These are phyloP conservation scores for Caenorhabditis sp. DNA, from an alignment of 2,888 invertebrate species.

Conservation along the genomic window DNA sequence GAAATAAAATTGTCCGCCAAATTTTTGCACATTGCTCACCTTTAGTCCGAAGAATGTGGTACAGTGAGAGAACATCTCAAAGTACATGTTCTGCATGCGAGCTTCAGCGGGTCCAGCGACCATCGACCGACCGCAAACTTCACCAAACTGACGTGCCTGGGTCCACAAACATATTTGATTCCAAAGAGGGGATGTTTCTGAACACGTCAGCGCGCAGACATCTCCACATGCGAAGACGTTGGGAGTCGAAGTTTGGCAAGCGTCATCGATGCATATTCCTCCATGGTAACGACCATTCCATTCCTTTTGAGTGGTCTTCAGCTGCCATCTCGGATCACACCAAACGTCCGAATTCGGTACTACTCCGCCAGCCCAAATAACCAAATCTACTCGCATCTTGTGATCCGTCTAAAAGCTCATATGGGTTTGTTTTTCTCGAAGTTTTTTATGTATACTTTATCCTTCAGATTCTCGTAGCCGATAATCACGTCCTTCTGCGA, in stretches of 20 bases:
- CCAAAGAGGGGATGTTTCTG: conserved; percentile 87
- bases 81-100: conserved; percentile 90
- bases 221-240: conserved; percentile 97
- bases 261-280: conserved; percentile 91
- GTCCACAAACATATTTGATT: conserved; percentile 94
- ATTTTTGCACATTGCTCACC: conserved; percentile 85
- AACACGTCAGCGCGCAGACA: conserved; percentile 92
- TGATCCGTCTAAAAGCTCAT: conserved; percentile 13
- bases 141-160: conserved; percentile 98
- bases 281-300: too few species aligned
- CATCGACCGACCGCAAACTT: conserved; percentile 95
- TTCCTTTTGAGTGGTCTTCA: conserved; percentile 86
- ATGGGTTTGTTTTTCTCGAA: too few species aligned
- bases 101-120: conserved; percentile 82
- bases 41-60: conserved; percentile 96
- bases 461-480: not conserved
- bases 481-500: too few species aligned
- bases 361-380: conserved; percentile 97
- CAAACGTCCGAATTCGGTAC: conserved; percentile 84
- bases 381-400: conserved; percentile 87
- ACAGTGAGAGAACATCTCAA: conserved; percentile 97
- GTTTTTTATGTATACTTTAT: too few species aligned
- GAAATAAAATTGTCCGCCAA: conserved; percentile 59
- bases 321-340: conserved; percentile 51
- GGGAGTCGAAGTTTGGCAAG: conserved; percentile 89